Conservation (phyloP, 2,113 vertebrate genomes). For the Ameiurus melas region DNA sequence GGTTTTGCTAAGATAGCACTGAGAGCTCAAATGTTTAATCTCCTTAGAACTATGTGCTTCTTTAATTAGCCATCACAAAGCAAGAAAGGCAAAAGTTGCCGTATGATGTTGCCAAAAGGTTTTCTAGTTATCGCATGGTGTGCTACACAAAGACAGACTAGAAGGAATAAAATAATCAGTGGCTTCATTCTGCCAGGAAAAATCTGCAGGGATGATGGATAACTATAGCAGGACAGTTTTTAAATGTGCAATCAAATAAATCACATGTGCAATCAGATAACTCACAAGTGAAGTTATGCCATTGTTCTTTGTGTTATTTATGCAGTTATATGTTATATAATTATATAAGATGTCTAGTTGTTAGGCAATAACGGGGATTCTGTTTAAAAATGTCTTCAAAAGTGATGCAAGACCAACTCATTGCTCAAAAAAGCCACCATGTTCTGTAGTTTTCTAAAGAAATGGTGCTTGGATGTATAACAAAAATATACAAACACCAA, state of each 20-base stretch:
- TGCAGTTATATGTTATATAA: not conserved
- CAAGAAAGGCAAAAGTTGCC: not conserved
- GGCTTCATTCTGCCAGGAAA: not conserved
- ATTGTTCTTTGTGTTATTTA: not conserved
- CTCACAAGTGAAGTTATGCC: not conserved
- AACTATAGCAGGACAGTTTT: not conserved
- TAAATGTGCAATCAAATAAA: no score
- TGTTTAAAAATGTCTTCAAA: not conserved
- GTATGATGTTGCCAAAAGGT: not conserved
- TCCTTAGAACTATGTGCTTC: not conserved
- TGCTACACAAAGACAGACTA: not conserved
- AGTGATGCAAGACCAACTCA: not conserved
- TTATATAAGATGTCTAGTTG: not conserved
- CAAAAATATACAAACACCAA: not conserved
- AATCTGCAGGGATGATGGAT: not conserved
- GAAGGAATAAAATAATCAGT: not conserved
- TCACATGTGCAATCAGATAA: not conserved
- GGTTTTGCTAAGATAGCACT: not conserved
- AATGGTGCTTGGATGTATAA: not conserved
- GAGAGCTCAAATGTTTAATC: not conserved
- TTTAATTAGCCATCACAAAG: not conserved
- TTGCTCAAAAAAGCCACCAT: not conserved
- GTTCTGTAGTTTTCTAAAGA: not conserved
- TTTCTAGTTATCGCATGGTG: not conserved
- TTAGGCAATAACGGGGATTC: no score